Base-by-base conservation (phyloP, 2,113 vertebrate species). In the Caloenas nicobarica region DNA sequence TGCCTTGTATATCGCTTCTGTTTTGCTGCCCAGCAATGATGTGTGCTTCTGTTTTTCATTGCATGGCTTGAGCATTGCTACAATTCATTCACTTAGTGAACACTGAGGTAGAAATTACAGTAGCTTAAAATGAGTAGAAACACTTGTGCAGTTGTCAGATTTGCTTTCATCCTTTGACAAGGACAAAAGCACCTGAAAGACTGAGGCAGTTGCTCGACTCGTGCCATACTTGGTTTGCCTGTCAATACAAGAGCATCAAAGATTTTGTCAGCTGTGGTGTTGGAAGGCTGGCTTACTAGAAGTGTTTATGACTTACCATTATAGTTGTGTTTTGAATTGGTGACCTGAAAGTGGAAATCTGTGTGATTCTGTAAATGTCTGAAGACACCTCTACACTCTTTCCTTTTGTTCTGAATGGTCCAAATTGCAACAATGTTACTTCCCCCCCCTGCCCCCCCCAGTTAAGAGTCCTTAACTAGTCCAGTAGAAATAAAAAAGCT, bases 401-500 rank as follows among this genome's bases (percentile, higher is more conserved):
- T 36, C 8, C 6, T 66, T 57, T 68, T 71, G 5, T 79, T 84
- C 26, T 56, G 60, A 34, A 23, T 64, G 11, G 56, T n/a, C 33
- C 36, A 73, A 34, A 77, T 64, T 73, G 34, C 72, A 64, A 51
- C 33, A 40, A 7, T 38, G 15, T 80, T 83, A 44, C 44, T 19
- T 21, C 48, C 22, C 48, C 48, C 48, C 4, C 48, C 48, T 7
- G 5, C 48, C 48, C 9, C 21, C 48, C 48, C 48, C 46, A 7
- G 51, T 76, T 93, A 64, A 40, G 28, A 68, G 40, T 57, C 34
- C 21, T 51, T 56, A 74, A 91, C 46, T 86, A 78, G 53, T 79
- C 16, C 36, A 53, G 31, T 38, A 61, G n/a, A 94, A 96, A 80
- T 70, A 34, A 80, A 95, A 89, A 95, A 86, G 80, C 57, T 94